phyloP scores from a whole-genome alignment of 1,140 invertebrate species.

The Calycopis cecrops region DNA sequence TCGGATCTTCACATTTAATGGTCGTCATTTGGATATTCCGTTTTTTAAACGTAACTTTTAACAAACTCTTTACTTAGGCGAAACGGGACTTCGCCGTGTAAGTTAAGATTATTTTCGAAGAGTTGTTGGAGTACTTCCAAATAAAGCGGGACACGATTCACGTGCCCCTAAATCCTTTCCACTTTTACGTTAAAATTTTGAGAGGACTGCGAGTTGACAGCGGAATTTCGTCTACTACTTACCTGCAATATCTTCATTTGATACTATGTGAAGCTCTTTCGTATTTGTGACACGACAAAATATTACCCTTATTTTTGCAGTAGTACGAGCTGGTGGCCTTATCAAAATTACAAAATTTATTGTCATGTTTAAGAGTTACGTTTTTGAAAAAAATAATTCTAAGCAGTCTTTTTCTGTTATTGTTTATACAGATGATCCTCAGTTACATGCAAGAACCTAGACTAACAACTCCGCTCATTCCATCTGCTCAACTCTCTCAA shows the following conservation, averaged over 20 bases:
- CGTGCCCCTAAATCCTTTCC: constrained; percentile 23
- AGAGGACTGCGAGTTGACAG: constrained; percentile 14
- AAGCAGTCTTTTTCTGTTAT: too few relatives aligned
- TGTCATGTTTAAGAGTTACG: too few relatives aligned
- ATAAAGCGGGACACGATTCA: constrained; percentile 20
- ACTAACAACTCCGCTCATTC: too few relatives aligned
- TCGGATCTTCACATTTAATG: too few relatives aligned
- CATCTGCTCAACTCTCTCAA: too few relatives aligned
- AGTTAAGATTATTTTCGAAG: constrained; percentile 24
- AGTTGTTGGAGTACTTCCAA: constrained; percentile 23
- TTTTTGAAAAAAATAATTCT: too few relatives aligned
- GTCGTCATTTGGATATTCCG: too few relatives aligned
- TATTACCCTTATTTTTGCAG: neutral
- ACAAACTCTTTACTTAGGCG: constrained; percentile 20
- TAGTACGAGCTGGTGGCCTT: too few relatives aligned
- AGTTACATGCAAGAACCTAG: too few relatives aligned
- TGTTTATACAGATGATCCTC: too few relatives aligned
- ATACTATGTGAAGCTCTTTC: neutral
- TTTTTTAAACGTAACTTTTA: constrained; percentile 11
- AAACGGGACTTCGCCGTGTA: constrained; percentile 16
- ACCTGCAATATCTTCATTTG: neutral
- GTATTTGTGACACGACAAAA: neutral
- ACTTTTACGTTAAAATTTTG: constrained; percentile 16
- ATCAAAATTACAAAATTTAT: too few relatives aligned
- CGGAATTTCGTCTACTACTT: neutral